These are phyloP conservation scores for Archivesica marissinica DNA, from an alignment of 1,140 invertebrate species.

Conservation along the genomic window DNA sequence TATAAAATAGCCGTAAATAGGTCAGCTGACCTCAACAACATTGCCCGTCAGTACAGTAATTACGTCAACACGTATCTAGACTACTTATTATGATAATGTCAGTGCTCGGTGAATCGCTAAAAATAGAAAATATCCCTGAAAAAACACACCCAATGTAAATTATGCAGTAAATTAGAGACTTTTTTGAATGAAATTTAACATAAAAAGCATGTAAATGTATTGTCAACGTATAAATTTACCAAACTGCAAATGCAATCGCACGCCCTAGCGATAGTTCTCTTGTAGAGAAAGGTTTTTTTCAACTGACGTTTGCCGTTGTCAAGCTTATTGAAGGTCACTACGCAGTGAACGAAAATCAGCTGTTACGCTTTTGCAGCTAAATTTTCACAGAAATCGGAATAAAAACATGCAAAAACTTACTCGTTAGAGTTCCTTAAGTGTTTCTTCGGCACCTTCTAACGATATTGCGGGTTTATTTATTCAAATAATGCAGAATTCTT, in stretches of 20 bases:
- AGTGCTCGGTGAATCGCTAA: neutral
- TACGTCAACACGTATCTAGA: too few species aligned
- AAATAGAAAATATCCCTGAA: conserved; percentile 1
- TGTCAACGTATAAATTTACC: neutral
- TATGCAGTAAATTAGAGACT: neutral
- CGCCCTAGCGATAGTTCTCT: neutral
- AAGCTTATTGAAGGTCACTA: conserved; percentile 55
- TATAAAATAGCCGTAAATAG: too few species aligned
- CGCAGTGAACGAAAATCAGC: conserved; percentile 34
- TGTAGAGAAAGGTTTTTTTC: conserved; percentile 1
- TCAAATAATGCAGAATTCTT: neutral
- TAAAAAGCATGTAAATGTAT: neutral
- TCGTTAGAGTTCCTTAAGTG: neutral
- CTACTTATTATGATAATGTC: conserved; percentile 22
- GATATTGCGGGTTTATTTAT: neutral
- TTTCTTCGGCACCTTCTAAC: neutral
- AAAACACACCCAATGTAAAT: conserved; percentile 10
- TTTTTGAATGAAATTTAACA: conserved; percentile 30
- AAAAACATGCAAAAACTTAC: neutral
- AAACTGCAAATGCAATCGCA: conserved; percentile 1
- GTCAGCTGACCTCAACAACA: too few species aligned
- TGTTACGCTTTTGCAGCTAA: conserved; percentile 23
- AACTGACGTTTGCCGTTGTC: conserved; percentile 53
- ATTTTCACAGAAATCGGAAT: neutral
- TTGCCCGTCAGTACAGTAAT: too few species aligned